phyloP scores from a whole-genome alignment of 2,113 vertebrate species.

The Mirza zaza region DNA sequence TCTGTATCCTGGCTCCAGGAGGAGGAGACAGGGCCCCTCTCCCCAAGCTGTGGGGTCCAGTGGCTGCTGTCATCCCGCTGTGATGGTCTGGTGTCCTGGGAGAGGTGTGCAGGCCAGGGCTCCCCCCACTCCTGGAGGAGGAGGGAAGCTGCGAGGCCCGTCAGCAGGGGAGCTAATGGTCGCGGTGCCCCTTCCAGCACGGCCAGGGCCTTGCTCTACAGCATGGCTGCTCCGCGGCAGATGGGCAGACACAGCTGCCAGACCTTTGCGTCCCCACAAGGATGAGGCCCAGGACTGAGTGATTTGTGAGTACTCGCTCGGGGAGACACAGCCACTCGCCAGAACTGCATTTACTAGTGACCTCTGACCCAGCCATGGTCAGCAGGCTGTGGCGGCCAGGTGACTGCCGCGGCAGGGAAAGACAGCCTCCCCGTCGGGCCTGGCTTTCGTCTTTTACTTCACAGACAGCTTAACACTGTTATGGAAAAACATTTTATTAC shows the following conservation, averaged over 20 bases:
- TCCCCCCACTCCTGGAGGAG: background rate
- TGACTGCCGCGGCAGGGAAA: conserved; percentile 3
- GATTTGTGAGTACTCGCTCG: conserved; percentile 36
- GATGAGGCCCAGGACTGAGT: conserved; percentile 30
- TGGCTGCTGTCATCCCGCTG: background rate
- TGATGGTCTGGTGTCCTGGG: background rate
- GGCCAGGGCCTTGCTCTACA: background rate
- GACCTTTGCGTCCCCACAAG: background rate
- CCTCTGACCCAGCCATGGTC: conserved; percentile 61
- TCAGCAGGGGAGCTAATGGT: background rate
- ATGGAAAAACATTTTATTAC: conserved; percentile 86
- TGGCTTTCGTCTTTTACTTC: conserved; percentile 64
- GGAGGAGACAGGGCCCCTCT: background rate
- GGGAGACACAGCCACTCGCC: conserved; percentile 45
- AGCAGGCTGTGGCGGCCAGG: background rate
- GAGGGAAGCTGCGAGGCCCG: background rate
- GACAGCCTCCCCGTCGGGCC: conserved; percentile 9
- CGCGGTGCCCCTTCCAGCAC: accelerated
- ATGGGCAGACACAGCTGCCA: conserved; percentile 52
- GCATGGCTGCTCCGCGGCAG: background rate
- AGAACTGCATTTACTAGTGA: conserved; percentile 50
- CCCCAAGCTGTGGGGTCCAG: background rate
- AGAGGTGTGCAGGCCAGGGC: too few species aligned
- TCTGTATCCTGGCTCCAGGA: background rate
- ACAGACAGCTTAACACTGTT: conserved; percentile 79